A percentile compares a stretch with the other conserved stretches of the same genome.
Evolutionary conservation across 2,797 vertebrate genomes (phyloP).

Genomic region (Myotis vivesi): DNA sequence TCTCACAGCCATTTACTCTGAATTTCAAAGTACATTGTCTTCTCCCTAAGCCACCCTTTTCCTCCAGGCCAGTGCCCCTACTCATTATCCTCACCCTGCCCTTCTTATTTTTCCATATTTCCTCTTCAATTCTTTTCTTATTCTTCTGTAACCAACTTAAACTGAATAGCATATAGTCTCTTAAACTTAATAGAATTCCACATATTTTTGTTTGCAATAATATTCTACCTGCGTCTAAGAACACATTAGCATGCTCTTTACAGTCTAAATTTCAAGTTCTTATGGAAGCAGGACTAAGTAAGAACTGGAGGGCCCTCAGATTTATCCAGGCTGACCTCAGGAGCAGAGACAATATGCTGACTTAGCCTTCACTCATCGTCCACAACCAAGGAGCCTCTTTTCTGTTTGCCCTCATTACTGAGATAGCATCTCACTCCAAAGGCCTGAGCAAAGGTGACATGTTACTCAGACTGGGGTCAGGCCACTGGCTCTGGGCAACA

Average conservation of each 20-base stretch:
- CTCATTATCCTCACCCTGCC: not conserved
- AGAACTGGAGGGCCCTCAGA: not conserved
- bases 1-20: not conserved
- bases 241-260: not conserved
- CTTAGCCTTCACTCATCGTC: not conserved
- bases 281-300: not conserved
- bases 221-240: not conserved
- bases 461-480: not conserved
- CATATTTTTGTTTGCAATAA: slow-evolving; percentile 36
- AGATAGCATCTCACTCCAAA: slow-evolving; percentile 1
- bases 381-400: not conserved
- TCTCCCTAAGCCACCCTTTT: not conserved
- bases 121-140: not conserved
- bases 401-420: not conserved
- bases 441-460: not conserved
- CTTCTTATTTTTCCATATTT: not conserved
- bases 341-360: not conserved
- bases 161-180: not conserved
- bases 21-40: not conserved
- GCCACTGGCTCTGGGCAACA: not conserved
- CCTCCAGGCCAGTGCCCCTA: not conserved
- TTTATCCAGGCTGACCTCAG: not conserved
- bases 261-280: not conserved
- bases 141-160: not conserved
- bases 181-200: slow-evolving; percentile 29